A percentile compares a stretch with the other conserved stretches of the same genome.
Conservation (phyloP, 2,113 vertebrate species). For the Hippocampus guttulatus region DNA sequence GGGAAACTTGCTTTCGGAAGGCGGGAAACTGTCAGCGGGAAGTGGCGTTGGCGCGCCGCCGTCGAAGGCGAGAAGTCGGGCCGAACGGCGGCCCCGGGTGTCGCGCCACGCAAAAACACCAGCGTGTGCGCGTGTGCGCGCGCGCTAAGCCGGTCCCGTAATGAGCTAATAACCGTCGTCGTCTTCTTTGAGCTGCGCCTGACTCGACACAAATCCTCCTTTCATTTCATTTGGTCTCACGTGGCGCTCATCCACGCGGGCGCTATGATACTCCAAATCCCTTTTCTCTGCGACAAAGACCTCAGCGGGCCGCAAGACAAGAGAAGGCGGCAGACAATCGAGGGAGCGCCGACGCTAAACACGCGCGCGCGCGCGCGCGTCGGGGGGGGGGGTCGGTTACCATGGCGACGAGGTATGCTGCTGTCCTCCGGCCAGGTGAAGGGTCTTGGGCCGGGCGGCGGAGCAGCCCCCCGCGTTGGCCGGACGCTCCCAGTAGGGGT, state of each 20-base stretch:
- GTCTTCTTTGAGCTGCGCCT: conserved; percentile 39
- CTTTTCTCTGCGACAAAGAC: conserved; percentile 29
- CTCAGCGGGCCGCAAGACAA: neutral
- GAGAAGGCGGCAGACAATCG: neutral
- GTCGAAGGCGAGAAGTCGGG: conserved; percentile 62
- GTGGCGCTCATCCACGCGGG: conserved; percentile 15
- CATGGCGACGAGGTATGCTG: conserved; percentile 71
- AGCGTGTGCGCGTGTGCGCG: conserved; percentile 17
- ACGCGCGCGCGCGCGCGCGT: too few relatives aligned
- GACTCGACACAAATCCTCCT: conserved; percentile 49
- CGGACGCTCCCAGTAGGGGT: conserved; percentile 70
- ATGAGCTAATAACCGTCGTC: conserved; percentile 47
- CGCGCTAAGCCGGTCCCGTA: conserved; percentile 32
- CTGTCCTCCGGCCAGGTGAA: conserved; percentile 68
- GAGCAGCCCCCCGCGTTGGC: conserved; percentile 66
- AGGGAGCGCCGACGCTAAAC: too few relatives aligned
- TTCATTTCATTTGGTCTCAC: conserved; percentile 35
- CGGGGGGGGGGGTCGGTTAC: conserved; percentile 30
- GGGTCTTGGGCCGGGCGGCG: conserved; percentile 66
- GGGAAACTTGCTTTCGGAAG: conserved; percentile 30
- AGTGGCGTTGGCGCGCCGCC: conserved; percentile 51
- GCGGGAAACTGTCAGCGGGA: conserved; percentile 26
- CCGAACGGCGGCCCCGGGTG: conserved; percentile 48
- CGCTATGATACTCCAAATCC: conserved; percentile 37
- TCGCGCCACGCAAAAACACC: conserved; percentile 11